These are phyloP conservation scores for Rattus norvegicus DNA, from an alignment of 2,113 vertebrate genomes.

Conservation along the genomic window GRCr8 NC_086035.1:15740501-15741000, in stretches of 20 bases:
- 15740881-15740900: background rate
- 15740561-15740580: background rate
- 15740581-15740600: background rate
- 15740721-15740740: background rate
- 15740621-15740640: background rate
- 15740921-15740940: background rate
- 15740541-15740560: background rate
- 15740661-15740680: background rate
- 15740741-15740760: background rate
- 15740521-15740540: background rate
- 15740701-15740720: too few relatives aligned
- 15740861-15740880: background rate
- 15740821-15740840: background rate
- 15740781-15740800: background rate
- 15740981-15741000: background rate
- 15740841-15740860: background rate
- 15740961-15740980: fast-evolving
- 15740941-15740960: background rate
- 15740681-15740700: background rate
- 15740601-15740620: background rate
- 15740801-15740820: background rate
- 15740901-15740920: background rate
- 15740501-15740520: background rate
- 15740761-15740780: background rate
- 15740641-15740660: background rate